Percentiles rank a stretch among this genome's conserved stretches.
Evolutionary conservation across 2,113 vertebrate species (phyloP).

Genomic region (Ammodytes marinus): DNA sequence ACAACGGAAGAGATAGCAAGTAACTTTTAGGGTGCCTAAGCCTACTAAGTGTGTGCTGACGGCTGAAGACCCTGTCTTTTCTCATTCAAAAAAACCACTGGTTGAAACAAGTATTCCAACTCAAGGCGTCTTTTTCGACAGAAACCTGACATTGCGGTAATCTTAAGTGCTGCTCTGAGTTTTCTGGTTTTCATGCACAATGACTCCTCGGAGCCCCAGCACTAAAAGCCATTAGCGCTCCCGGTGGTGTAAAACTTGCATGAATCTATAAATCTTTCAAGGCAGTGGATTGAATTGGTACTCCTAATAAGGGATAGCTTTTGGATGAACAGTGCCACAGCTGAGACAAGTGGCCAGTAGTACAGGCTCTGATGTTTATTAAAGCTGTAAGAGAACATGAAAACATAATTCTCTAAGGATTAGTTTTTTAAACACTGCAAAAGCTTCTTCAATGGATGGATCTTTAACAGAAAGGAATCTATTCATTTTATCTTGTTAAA

Average conservation of each 20-base stretch:
- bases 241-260: slow-evolving; percentile 92
- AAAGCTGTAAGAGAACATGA: slow-evolving; percentile 84
- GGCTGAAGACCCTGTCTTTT: slow-evolving; percentile 51
- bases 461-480: slow-evolving; percentile 74
- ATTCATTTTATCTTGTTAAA: slow-evolving; percentile 76
- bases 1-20: slow-evolving; percentile 37
- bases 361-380: slow-evolving; percentile 85
- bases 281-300: slow-evolving; percentile 84
- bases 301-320: slow-evolving; percentile 84
- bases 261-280: slow-evolving; percentile 94
- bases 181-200: slow-evolving; percentile 86
- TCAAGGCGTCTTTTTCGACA: slow-evolving; percentile 73
- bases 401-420: slow-evolving; percentile 80
- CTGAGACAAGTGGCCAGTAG: slow-evolving; percentile 73
- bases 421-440: slow-evolving; percentile 80
- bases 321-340: slow-evolving; percentile 81
- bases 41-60: slow-evolving; percentile 17
- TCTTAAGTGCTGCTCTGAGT: slow-evolving; percentile 83
- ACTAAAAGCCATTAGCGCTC: slow-evolving; percentile 92
- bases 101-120: slow-evolving; percentile 58
- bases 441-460: slow-evolving; percentile 61
- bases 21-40: slow-evolving; percentile 3
- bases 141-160: slow-evolving; percentile 80
- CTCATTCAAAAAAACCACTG: slow-evolving; percentile 44
- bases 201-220: slow-evolving; percentile 85